Conservation (phyloP, 2,113 vertebrate species). For the Anoplopoma fimbria region DNA sequence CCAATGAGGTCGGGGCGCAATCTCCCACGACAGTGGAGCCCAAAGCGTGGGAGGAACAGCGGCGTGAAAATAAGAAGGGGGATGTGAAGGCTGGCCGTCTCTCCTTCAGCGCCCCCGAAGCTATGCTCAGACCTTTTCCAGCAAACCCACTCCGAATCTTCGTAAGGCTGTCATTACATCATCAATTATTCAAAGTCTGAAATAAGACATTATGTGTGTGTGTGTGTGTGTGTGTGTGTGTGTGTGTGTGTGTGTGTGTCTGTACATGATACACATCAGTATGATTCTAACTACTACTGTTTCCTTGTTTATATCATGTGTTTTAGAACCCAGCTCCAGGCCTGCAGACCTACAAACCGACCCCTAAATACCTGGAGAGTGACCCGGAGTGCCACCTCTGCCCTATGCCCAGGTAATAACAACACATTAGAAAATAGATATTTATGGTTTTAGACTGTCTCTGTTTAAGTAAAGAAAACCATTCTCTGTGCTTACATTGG, state of each 20-base stretch:
- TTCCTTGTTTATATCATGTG: neutral
- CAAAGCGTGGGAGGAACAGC: neutral
- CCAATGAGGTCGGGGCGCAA: slow-evolving; percentile 33
- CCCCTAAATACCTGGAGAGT: slow-evolving; percentile 87
- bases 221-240: neutral
- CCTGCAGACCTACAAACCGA: slow-evolving; percentile 81
- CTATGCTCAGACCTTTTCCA: slow-evolving; percentile 75
- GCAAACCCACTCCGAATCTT: slow-evolving; percentile 89
- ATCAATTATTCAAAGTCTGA: neutral
- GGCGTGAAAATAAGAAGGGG: slow-evolving; percentile 19
- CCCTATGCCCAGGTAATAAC: slow-evolving; percentile 82
- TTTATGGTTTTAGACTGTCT: neutral
- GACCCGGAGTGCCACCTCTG: slow-evolving; percentile 89
- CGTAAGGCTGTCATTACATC: slow-evolving; percentile 80
- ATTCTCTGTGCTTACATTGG: neutral
- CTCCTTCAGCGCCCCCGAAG: slow-evolving; percentile 83
- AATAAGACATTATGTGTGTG: neutral
- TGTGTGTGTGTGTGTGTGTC: neutral
- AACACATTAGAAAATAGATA: neutral
- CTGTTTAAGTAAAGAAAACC: neutral
- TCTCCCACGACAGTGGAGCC: slow-evolving; percentile 8
- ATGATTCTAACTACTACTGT: neutral
- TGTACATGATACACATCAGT: neutral
- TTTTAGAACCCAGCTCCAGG: slow-evolving; percentile 91
- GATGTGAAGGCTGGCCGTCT: slow-evolving; percentile 48